Percentiles rank a stretch among this genome's conserved stretches.
These are phyloP conservation scores for Gymnodraco acuticeps DNA, from an alignment of 2,797 vertebrate species.

Conservation along the genomic window DNA sequence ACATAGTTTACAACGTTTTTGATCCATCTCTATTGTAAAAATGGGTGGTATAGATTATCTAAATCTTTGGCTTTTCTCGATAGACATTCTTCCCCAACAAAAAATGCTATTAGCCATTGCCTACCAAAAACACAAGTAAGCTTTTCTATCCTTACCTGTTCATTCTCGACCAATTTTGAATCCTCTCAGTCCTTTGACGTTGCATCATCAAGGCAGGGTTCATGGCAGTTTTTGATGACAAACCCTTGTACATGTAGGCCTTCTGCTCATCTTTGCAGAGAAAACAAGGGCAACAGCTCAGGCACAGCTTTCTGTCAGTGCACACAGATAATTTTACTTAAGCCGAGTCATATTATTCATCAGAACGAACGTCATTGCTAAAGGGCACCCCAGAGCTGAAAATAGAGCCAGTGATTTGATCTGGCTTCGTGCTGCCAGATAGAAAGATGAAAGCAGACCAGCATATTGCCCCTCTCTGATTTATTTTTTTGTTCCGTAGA, in stretches of 20 bases:
- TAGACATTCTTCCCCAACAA: neutral
- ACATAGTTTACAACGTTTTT: neutral
- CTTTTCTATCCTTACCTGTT: neutral
- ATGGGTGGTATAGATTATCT: neutral
- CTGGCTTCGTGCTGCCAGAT: conserved; percentile 38
- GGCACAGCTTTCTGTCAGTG: conserved; percentile 5
- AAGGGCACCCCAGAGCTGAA: conserved; percentile 32
- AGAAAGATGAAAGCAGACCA: conserved; percentile 45
- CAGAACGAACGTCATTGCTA: neutral
- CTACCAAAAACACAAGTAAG: neutral
- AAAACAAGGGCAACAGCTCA: neutral
- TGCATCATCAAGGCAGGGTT: neutral
- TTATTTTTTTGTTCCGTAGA: neutral
- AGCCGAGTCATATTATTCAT: conserved; percentile 28
- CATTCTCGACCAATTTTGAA: conserved; percentile 2
- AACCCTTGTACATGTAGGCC: neutral
- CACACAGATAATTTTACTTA: conserved; percentile 16
- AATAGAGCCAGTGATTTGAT: conserved; percentile 51
- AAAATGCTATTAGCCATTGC: neutral
- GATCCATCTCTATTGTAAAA: neutral
- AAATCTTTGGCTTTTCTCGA: neutral
- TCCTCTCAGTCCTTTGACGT: conserved; percentile 8
- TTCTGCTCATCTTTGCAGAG: neutral
- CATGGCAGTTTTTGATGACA: conserved; percentile 1
- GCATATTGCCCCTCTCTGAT: conserved; percentile 5